Percentiles rank a stretch among this genome's conserved stretches.
These are phyloP conservation scores for Aphelenchoides avenae DNA, from an alignment of 1,140 invertebrate genomes.

Conservation along the genomic window DNA sequence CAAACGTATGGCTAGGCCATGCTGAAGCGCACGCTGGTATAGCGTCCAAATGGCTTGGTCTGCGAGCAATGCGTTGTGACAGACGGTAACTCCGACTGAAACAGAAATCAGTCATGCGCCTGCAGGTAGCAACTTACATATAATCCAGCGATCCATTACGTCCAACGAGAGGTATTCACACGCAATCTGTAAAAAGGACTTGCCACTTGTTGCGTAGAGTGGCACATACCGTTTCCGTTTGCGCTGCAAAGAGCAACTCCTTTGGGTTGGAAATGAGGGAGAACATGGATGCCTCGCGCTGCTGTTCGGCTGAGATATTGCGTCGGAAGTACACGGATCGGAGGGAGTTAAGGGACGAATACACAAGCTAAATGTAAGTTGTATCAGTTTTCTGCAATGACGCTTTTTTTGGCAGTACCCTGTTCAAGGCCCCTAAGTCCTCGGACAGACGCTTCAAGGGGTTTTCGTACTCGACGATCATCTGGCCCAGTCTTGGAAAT, in stretches of 20 bases:
- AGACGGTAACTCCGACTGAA: slow-evolving; percentile 79
- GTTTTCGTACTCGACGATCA: slow-evolving; percentile 95
- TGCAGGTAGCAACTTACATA: slow-evolving; percentile 69
- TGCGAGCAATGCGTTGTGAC: slow-evolving; percentile 75
- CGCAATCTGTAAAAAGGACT: slow-evolving; percentile 68
- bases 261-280: slow-evolving; percentile 85
- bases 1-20: slow-evolving; percentile 84
- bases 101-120: slow-evolving; percentile 29
- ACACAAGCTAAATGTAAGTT: slow-evolving; percentile 65
- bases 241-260: slow-evolving; percentile 83
- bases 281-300: slow-evolving; percentile 82
- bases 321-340: slow-evolving; percentile 78
- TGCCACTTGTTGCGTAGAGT: slow-evolving; percentile 36
- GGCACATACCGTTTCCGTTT: slow-evolving; percentile 72
- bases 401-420: slow-evolving; percentile 61
- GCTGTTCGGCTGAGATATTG: slow-evolving; percentile 86
- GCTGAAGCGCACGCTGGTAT: slow-evolving; percentile 83
- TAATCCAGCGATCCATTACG: slow-evolving; percentile 90
- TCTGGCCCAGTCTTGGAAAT: slow-evolving; percentile 87
- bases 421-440: slow-evolving; percentile 90
- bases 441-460: slow-evolving; percentile 92
- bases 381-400: slow-evolving; percentile 4
- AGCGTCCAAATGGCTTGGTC: slow-evolving; percentile 73
- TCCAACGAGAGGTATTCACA: slow-evolving; percentile 95
- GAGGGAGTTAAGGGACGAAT: slow-evolving; percentile 78